Percentiles rank a stretch among this genome's conserved stretches.
Conservation (phyloP, 2,888 invertebrate genomes). For the Patella depressa region DNA sequence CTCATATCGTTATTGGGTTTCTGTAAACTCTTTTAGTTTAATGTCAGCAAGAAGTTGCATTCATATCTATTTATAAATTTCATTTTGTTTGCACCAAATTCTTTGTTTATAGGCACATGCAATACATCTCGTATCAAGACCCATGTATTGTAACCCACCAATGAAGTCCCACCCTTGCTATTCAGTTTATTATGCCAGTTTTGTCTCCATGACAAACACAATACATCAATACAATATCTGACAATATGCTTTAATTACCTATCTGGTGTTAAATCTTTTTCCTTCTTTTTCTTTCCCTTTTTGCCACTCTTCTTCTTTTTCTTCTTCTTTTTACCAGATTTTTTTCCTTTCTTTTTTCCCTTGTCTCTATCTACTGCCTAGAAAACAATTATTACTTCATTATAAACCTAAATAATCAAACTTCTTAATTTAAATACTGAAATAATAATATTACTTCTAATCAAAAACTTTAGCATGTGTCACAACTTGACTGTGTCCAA, state of each 20-base stretch:
- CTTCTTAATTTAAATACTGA: no score
- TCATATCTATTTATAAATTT: no score
- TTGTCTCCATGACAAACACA: not conserved
- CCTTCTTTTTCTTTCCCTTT: constrained; percentile 88
- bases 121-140: not conserved
- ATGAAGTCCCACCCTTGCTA: not conserved
- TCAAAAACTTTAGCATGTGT: no score
- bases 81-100: no score
- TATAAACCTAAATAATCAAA: no score
- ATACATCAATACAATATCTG: no score
- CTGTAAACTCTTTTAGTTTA: no score
- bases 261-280: constrained; percentile 92
- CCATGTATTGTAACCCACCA: not conserved
- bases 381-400: not conserved
- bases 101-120: not conserved
- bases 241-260: constrained; percentile 70
- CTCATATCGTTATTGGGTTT: no score
- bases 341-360: constrained; percentile 70
- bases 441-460: no score
- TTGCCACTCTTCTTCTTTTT: constrained; percentile 81
- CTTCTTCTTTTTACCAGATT: constrained; percentile 76
- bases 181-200: not conserved
- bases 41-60: no score
- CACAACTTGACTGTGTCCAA: no score
- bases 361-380: constrained; percentile 71